A percentile compares a stretch with the other conserved stretches of the same genome.
Conservation (phyloP, 1,140 invertebrate genomes). For the Drosophila repletoides region DNA sequence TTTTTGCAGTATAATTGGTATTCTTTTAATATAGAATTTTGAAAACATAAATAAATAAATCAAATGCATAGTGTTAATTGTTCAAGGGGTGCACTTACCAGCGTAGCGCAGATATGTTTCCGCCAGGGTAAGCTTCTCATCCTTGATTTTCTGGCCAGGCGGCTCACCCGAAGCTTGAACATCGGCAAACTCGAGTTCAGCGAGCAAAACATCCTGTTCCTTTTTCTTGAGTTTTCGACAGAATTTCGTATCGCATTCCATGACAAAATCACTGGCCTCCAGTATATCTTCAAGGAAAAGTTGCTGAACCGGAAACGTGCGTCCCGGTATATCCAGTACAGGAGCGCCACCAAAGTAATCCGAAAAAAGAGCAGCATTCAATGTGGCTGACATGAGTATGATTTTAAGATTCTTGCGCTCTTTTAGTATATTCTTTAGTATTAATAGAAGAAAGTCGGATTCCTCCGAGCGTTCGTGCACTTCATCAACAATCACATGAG, state of each 20-base stretch:
- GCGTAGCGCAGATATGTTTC: conserved; percentile 86
- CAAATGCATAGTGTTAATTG: not conserved
- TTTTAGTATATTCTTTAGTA: conserved; percentile 88
- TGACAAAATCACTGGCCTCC: conserved; percentile 86
- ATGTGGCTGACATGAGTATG: conserved; percentile 93
- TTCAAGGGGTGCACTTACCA: conserved; percentile 82
- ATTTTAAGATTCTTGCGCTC: conserved; percentile 89
- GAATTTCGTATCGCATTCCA: conserved; percentile 89
- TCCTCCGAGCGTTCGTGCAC: conserved; percentile 95
- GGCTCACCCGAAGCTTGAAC: conserved; percentile 82
- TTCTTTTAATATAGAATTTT: too few relatives aligned
- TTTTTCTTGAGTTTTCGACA: conserved; percentile 86
- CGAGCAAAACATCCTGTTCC: conserved; percentile 71
- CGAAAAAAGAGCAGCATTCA: conserved; percentile 91
- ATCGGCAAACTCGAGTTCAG: conserved; percentile 85
- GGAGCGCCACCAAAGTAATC: conserved; percentile 89
- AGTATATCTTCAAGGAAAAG: conserved; percentile 90
- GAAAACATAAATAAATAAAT: too few relatives aligned
- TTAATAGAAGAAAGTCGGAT: conserved; percentile 92
- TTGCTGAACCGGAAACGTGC: conserved; percentile 92
- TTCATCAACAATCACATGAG: conserved; percentile 94
- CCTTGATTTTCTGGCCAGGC: conserved; percentile 86
- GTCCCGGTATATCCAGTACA: conserved; percentile 88
- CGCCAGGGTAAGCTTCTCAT: conserved; percentile 87
- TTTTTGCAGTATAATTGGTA: too few relatives aligned